phyloP scores from a whole-genome alignment of 2,888 invertebrate species.

The Biston betularia region DNA sequence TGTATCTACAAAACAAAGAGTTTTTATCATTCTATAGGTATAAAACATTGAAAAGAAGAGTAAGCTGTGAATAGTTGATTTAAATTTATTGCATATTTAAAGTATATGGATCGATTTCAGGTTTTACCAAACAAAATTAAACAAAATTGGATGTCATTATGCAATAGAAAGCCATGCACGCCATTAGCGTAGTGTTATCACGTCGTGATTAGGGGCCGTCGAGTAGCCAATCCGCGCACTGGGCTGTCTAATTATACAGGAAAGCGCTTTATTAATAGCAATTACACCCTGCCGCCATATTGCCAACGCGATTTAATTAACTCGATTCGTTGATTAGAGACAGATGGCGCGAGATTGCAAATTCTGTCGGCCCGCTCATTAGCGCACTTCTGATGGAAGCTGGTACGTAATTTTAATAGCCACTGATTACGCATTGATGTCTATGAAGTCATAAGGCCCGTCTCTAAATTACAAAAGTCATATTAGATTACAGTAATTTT shows the following conservation, averaged over 20 bases:
- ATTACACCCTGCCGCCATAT: conserved; percentile 84
- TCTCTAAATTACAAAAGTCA: neutral
- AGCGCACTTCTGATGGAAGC: conserved; percentile 65
- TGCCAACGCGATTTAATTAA: conserved; percentile 85
- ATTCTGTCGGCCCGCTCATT: conserved; percentile 70
- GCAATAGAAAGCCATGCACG: conserved; percentile 67
- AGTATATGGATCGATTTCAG: neutral
- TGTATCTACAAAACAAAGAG: no score
- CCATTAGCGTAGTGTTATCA: conserved; percentile 83
- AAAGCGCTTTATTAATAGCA: conserved; percentile 86
- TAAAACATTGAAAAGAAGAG: no score
- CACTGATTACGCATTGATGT: conserved; percentile 31
- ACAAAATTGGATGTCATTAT: conserved; percentile 58
- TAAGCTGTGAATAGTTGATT: no score
- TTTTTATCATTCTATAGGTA: no score
- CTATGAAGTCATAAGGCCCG: conserved; percentile 12
- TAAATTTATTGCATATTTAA: no score
- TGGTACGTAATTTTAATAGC: conserved; percentile 29
- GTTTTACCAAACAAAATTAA: conserved; percentile 44
- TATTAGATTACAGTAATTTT: conserved; percentile 1
- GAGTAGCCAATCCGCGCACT: conserved; percentile 79
- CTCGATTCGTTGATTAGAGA: conserved; percentile 84
- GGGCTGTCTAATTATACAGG: conserved; percentile 82
- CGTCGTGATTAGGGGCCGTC: conserved; percentile 79
- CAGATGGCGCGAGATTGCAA: conserved; percentile 82